Evolutionary conservation across 2,113 vertebrate genomes (phyloP), one percentile per base, ranked within the genome.

Genomic region (Indri indri): DNA sequence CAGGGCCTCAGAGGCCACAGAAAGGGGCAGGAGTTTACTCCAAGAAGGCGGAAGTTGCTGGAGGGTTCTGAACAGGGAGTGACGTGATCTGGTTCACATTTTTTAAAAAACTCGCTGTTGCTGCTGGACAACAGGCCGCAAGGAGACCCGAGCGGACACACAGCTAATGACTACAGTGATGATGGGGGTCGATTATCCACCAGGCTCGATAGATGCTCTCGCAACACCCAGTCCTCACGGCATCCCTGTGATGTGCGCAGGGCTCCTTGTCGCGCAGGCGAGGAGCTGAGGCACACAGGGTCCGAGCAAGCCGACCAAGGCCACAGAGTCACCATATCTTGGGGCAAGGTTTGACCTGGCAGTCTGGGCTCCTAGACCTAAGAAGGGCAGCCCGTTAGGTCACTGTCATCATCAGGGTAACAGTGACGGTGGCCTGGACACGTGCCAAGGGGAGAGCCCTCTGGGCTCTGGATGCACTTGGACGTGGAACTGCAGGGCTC

Each of bases 401-500:
- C 74, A 76, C 1, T 7, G 86, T 6, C 18, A 20, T 30, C 25
- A 14, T 30, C 32, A 30, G 59, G 34, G 59, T 30, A 23, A 90
- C 57, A 17, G 37, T 6, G 23, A 30, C 9, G 12, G 45, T 5
- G 50, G 14, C 57, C 42, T 42, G 4, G 37, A 77, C 73, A 7
- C 0, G 0, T 23, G 54, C 4, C 0, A 5, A 11, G 40, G 22
- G 42, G 37, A 61, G 20, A 54, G 68, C 52, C 50, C 57, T 40
- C 40, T n/a, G 20, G 74, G 70, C 50, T 42, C 84, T 59, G 86
- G 37, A 5, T 54, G 6, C n/a, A 3, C 40, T 9, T 0, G 9
- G 0, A 0, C 23, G 45, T 3, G 11, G n/a, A 18, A 37, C 17
- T n/a, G 47, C 8, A 0, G 40, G 71, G 22, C 2, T 18, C 23